Base-by-base conservation (phyloP, 2,113 vertebrate species). In the Pelodiscus sinensis region DNA sequence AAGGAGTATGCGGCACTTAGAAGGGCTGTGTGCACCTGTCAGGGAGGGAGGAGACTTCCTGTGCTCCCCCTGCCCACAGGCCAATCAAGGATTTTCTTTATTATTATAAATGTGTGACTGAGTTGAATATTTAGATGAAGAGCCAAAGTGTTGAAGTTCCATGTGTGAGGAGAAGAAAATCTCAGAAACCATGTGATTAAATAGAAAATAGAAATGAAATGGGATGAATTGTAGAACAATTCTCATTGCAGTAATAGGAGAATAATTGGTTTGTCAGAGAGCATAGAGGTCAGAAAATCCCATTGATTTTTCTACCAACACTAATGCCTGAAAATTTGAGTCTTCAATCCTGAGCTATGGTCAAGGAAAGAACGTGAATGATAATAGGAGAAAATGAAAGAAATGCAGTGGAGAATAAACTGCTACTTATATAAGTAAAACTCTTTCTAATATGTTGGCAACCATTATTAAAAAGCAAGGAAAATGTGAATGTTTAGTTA, bases 331-430 rank as follows among this genome's bases (percentile, higher is more conserved):
- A 12, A 0, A 82, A 82, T 86, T 90, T 65, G 80, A 68, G 0
- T 79, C 22, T 88, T 24, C 85, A 92, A 88, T 90, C 82, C 19
- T 87, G 8, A 1, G 83, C 75, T 57, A 3, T 60, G 87, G n/a
- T 83, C 44, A 62, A 55, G 35, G 58, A 94, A 95, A 92, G 85
- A 87, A 35, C 54, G 79, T 12, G 8, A 79, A 88, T 65, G 75
- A 19, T 85, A 52, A 21, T 8, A 88, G 29, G 9, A 14, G 38
- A 68, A 54, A 52, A 2, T 13, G 10, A 54, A 14, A 6, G 1
- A 3, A 81, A 60, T 91, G 3, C 19, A 57, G 25, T 35, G 7
- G 1, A 84, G 35, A 71, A 11, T 57, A 29, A 62, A 87, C 54
- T 5, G 0, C 1, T 89, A 14, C 13, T 3, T 52, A 50, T 1